These are phyloP conservation scores for Danionella cerebrum DNA, from an alignment of 2,113 vertebrate genomes.

Conservation along the genomic window DNA sequence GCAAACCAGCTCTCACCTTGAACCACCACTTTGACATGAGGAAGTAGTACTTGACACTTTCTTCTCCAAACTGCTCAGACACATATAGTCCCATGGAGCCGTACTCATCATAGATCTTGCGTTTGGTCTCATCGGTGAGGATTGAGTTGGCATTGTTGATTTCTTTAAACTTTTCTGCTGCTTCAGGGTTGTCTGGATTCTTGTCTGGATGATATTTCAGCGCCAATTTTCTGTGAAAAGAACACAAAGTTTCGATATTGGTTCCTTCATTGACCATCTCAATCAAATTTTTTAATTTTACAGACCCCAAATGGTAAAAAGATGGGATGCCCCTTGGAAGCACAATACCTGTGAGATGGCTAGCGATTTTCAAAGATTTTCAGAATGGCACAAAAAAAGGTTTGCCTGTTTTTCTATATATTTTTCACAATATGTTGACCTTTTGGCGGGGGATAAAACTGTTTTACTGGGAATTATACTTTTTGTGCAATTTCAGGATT, in stretches of 20 bases:
- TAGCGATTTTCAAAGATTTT: no score
- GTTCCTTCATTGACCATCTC: no score
- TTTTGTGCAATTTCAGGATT: no score
- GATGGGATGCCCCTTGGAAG: no score
- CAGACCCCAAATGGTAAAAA: no score
- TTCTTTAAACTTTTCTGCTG: slow-evolving; percentile 89
- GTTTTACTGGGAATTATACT: no score
- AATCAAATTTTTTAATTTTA: background rate
- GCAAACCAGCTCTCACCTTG: slow-evolving; percentile 65
- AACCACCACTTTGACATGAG: slow-evolving; percentile 92
- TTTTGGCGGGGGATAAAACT: no score
- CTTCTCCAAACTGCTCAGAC: slow-evolving; percentile 86
- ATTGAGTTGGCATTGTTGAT: slow-evolving; percentile 87
- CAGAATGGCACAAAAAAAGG: no score
- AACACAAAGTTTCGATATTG: no score
- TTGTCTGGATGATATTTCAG: slow-evolving; percentile 92
- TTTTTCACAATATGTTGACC: no score
- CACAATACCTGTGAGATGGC: no score
- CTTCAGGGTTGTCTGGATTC: slow-evolving; percentile 82
- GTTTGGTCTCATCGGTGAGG: slow-evolving; percentile 77
- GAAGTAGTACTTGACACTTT: slow-evolving; percentile 88
- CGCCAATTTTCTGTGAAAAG: slow-evolving; percentile 73
- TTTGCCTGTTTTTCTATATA: no score
- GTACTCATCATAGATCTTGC: slow-evolving; percentile 81
- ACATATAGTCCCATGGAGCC: slow-evolving; percentile 90